Evolutionary conservation across 2,797 vertebrate species (phyloP).

Genomic region (Erpetoichthys calabaricus): DNA sequence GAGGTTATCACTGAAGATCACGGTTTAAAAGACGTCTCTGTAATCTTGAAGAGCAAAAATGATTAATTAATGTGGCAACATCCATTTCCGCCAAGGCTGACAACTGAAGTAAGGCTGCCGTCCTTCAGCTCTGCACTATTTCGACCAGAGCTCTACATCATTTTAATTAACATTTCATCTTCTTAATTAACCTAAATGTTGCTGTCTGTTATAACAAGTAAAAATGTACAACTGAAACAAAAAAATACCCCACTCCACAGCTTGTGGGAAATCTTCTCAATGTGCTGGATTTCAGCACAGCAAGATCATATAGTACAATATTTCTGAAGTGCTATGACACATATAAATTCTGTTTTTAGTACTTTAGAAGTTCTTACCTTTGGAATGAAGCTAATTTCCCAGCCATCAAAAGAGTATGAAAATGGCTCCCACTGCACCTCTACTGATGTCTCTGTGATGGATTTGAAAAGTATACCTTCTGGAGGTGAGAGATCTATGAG

Average conservation of each 20-base stretch:
- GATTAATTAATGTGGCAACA: not conserved
- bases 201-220: not conserved
- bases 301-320: too few relatives aligned
- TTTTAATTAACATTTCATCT: not conserved
- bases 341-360: not conserved
- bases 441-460: conserved; percentile 85
- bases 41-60: not conserved
- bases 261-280: too few relatives aligned
- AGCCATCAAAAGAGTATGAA: conserved; percentile 83
- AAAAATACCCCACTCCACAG: too few relatives aligned
- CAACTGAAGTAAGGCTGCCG: not conserved
- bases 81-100: not conserved
- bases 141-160: not conserved
- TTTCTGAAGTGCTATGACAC: not conserved
- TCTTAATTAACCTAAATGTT: not conserved
- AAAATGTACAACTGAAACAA: too few relatives aligned
- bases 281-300: too few relatives aligned
- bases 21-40: not conserved
- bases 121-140: not conserved
- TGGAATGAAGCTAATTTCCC: conserved; percentile 98
- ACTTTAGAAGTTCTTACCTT: conserved; percentile 46
- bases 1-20: not conserved
- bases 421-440: conserved; percentile 93
- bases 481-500: conserved; percentile 82
- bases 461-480: conserved; percentile 83